These are phyloP conservation scores for Drosophila nikananu DNA, from an alignment of 1,140 invertebrate species.

Conservation along the genomic window DNA sequence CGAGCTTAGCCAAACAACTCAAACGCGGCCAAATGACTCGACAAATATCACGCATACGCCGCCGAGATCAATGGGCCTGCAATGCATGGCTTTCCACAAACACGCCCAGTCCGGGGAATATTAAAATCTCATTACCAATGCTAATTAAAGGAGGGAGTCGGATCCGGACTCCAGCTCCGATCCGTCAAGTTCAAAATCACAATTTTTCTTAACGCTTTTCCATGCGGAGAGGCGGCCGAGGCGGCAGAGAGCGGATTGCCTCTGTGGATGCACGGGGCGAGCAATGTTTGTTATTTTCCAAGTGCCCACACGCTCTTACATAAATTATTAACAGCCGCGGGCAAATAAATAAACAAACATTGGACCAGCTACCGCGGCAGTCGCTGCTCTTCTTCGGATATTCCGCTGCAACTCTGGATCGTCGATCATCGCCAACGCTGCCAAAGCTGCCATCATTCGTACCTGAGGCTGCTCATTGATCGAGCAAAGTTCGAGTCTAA, in stretches of 20 bases:
- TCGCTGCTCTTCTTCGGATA: constrained; percentile 28
- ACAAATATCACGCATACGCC: constrained; percentile 76
- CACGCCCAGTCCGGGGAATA: constrained; percentile 48
- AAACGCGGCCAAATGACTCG: constrained; percentile 52
- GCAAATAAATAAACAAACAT: constrained; percentile 83
- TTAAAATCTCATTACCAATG: constrained; percentile 82
- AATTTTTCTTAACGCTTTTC: constrained; percentile 48
- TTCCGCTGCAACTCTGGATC: constrained; percentile 50
- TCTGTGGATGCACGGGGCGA: constrained; percentile 26
- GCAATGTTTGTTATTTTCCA: constrained; percentile 79
- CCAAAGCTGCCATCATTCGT: constrained; percentile 76
- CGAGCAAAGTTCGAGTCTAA: constrained; percentile 38
- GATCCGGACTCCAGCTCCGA: constrained; percentile 6
- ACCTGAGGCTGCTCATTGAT: constrained; percentile 28
- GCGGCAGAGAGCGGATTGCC: constrained; percentile 12
- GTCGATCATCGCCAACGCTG: constrained; percentile 79
- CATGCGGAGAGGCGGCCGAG: background rate
- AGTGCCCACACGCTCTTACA: constrained; percentile 82
- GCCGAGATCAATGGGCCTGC: constrained; percentile 38
- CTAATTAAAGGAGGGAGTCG: constrained; percentile 61
- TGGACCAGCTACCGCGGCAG: constrained; percentile 42
- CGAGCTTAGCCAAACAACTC: constrained; percentile 33
- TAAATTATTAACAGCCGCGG: constrained; percentile 82
- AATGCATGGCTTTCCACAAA: constrained; percentile 71
- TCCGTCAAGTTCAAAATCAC: constrained; percentile 55